Conservation (phyloP, 30 jellyfish, hydroid and myxozoan species). For the Hydra vulgaris region DNA sequence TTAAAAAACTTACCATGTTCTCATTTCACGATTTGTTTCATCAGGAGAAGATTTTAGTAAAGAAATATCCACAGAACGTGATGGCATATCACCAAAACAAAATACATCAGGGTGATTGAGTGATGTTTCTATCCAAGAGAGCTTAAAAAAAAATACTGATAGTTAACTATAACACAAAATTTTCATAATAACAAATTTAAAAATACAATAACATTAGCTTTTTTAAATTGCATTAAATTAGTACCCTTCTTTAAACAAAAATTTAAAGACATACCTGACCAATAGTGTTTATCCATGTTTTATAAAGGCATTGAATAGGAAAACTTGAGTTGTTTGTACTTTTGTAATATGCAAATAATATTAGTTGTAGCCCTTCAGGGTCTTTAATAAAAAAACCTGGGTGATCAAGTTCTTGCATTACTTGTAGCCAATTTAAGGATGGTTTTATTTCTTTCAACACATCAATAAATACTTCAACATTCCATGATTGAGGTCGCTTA, state of each 20-base stretch:
- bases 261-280: conserved; percentile 65
- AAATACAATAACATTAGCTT: too few relatives aligned
- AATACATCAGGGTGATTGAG: conserved; percentile 52
- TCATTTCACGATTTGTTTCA: conserved; percentile 67
- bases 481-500: conserved; percentile 52
- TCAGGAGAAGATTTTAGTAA: conserved; percentile 85
- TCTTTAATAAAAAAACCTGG: conserved; percentile 66
- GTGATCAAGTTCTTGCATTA: conserved; percentile 60
- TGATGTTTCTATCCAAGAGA: conserved; percentile 78
- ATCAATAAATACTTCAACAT: conserved; percentile 70
- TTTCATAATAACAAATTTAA: too few relatives aligned
- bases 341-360: conserved; percentile 47
- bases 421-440: conserved; percentile 68
- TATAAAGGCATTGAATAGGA: conserved; percentile 72
- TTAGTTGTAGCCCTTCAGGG: conserved; percentile 57
- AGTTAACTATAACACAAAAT: neutral
- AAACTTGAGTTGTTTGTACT: conserved; percentile 55
- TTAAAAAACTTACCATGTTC: conserved; percentile 63
- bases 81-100: conserved; percentile 80
- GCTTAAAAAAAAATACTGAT: conserved; percentile 12
- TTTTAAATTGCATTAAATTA: too few relatives aligned
- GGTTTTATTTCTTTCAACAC: conserved; percentile 59
- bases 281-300: conserved; percentile 62
- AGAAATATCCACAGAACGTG: conserved; percentile 50
- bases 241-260: neutral